Evolutionary conservation across 2,113 vertebrate species (phyloP), one percentile per base, ranked within the genome.

Genomic region (Oreocharis arfaki): DNA sequence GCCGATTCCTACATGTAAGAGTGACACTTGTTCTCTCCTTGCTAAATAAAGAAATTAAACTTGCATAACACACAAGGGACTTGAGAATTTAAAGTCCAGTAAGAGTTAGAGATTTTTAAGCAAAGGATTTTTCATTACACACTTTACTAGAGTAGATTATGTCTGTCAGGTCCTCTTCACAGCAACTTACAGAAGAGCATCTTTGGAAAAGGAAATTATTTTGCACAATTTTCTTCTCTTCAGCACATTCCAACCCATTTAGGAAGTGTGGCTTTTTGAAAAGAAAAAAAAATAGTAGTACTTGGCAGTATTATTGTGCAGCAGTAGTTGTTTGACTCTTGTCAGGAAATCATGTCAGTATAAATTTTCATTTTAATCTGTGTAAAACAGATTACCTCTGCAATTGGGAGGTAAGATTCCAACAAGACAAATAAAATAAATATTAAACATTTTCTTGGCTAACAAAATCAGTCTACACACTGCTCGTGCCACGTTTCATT

Each of bases 381-480:
- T 42, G 65, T 50, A 76, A 87, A 73, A 73, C 9, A 16, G 47
- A 78, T 87, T 70, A 70, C 33, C 24, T 53, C 61, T 61, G 6
- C 59, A 85, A 26, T 10, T 55, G 30, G 49, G 75, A 94, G 33
- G 49, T 73, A 89, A 73, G 61, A 39, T 69, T 84, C 20, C 61
- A 86, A n/a, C 23, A 79, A 93, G 44, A 32, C 49, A 90, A 92
- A 86, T 52, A 70, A 92, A 96, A 89, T 67, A 88, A 71, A 69
- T 64, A 89, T 71, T 67, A 60, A 87, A 75, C 2, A 8, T 76
- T 84, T 84, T 14, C 57, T 52, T 79, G 37, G 57, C 49, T 89
- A n/a, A 49, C 35, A 87, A 84, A 55, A 42, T 42, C 69, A 81
- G 28, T 16, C 46, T 64, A 13, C n/a, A 76, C 9, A 33, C 22